Evolutionary conservation across 2,888 invertebrate genomes (phyloP), one percentile per base, ranked within the genome.

Genomic region (Xestobium rufovillosum): DNA sequence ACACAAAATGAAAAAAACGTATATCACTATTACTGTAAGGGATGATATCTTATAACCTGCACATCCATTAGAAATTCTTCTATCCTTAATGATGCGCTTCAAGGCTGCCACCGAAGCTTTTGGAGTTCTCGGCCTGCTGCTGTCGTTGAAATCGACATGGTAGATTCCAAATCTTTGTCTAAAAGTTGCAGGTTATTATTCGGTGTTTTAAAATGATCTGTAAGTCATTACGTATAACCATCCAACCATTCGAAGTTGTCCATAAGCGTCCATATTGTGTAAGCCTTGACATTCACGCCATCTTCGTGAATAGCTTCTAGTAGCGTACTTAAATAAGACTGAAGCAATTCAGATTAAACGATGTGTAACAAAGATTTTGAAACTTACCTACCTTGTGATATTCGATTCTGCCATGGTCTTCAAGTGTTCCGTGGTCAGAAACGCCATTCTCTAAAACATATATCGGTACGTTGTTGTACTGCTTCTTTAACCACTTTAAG

Each of bases 131-230:
- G 71, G 65, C 40, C 73, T 70, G 1, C 69, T 60, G 0, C 71
- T 66, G 45, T 72, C 73, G 1, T 63, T 56, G 53, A 78, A 79
- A 53, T 84, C 73, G 1, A 83, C 78, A 50, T 73, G 66, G 46
- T 75, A 76, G 1, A 83, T 49, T 3, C 84, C 83, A 57, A 78
- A 83, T 52, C 68, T 72, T 45, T 70, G 68, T 6, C 78, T 78
- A 59, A 34, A 71, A n/a, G n/a, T n/a, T n/a, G n/a, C n/a, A n/a
- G n/a, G n/a, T n/a, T n/a, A 19, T 19, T 19, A 8, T 19, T 19
- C 6, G 6, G 23, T 19, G n/a, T 19, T 19, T 19, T 19, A 8
- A 19, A 6, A 8, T 19, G 23, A 19, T 19, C 6, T 8, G 6
- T 19, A 8, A 19, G 6, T 19, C 23, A 19, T n/a, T 19, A n/a